Percentiles rank a stretch among this genome's conserved stretches.
Conservation (phyloP, 2,797 vertebrate species). For the Calcarius lapponicus region DNA sequence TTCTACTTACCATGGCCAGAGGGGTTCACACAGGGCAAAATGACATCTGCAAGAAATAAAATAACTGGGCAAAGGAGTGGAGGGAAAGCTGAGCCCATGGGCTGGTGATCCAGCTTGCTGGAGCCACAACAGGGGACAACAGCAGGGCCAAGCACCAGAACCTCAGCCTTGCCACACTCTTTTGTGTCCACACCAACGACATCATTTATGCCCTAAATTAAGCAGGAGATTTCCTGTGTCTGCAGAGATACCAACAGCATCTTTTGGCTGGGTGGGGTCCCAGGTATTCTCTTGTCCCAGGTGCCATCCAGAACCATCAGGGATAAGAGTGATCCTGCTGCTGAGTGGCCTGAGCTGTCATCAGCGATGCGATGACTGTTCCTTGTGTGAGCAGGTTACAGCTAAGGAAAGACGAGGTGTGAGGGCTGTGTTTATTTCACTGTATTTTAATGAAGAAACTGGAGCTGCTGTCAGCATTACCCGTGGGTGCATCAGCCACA, state of each 20-base stretch:
- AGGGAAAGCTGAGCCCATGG: background rate
- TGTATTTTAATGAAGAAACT: slow-evolving; percentile 66
- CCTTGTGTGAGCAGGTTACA: slow-evolving; percentile 48
- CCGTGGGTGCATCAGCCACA: slow-evolving; percentile 52
- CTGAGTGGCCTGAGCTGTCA: slow-evolving; percentile 49
- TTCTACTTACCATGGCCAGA: background rate
- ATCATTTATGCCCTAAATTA: background rate
- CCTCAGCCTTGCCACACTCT: background rate
- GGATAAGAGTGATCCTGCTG: background rate
- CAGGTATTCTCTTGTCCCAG: slow-evolving; percentile 16
- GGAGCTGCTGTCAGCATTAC: slow-evolving; percentile 64
- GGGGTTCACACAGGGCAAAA: background rate
- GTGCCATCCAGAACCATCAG: slow-evolving; percentile 14
- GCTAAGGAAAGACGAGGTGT: slow-evolving; percentile 49
- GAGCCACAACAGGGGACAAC: background rate
- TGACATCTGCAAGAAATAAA: background rate
- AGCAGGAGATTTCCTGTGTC: background rate
- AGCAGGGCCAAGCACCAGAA: background rate
- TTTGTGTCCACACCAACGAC: background rate
- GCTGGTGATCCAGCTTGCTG: background rate
- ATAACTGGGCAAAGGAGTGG: background rate
- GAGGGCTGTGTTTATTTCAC: slow-evolving; percentile 62
- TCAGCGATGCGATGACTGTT: slow-evolving; percentile 19
- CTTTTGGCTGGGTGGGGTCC: slow-evolving; percentile 3
- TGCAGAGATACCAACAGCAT: background rate